phyloP scores from a whole-genome alignment of 2,113 vertebrate species.

The Arenaria interpres region DNA sequence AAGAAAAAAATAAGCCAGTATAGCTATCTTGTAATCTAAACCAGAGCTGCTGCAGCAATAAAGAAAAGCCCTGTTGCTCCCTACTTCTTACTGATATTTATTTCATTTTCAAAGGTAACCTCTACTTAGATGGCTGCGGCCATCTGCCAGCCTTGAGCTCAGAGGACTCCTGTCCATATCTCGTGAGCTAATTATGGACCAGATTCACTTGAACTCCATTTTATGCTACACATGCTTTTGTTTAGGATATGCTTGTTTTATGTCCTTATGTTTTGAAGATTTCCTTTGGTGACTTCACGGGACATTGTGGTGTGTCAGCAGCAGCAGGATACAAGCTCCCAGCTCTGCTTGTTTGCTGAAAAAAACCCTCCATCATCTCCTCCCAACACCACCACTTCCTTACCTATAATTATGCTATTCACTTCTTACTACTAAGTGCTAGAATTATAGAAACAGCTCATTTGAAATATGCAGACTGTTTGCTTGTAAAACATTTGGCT shows the following conservation, averaged over 20 bases:
- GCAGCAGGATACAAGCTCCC: neutral
- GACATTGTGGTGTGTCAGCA: neutral
- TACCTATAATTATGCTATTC: neutral
- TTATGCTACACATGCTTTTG: neutral
- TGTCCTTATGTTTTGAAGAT: neutral
- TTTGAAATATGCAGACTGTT: slow-evolving; percentile 20
- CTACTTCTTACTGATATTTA: neutral
- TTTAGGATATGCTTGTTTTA: neutral
- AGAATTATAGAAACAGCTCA: slow-evolving; percentile 32
- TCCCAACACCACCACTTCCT: neutral
- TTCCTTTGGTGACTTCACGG: neutral
- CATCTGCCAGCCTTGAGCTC: neutral
- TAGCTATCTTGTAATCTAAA: neutral
- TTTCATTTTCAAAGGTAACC: neutral
- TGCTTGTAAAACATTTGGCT: slow-evolving; percentile 46
- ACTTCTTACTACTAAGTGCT: neutral
- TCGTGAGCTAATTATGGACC: neutral
- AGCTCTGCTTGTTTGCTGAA: neutral
- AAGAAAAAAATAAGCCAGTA: neutral
- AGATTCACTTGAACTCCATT: neutral
- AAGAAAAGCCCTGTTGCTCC: neutral
- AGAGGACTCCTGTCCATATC: neutral
- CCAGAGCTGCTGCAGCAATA: neutral
- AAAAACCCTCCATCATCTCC: neutral
- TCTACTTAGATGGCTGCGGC: neutral